Base-by-base conservation (phyloP, 2,888 invertebrate genomes). In the Drosophila helvetica region DNA sequence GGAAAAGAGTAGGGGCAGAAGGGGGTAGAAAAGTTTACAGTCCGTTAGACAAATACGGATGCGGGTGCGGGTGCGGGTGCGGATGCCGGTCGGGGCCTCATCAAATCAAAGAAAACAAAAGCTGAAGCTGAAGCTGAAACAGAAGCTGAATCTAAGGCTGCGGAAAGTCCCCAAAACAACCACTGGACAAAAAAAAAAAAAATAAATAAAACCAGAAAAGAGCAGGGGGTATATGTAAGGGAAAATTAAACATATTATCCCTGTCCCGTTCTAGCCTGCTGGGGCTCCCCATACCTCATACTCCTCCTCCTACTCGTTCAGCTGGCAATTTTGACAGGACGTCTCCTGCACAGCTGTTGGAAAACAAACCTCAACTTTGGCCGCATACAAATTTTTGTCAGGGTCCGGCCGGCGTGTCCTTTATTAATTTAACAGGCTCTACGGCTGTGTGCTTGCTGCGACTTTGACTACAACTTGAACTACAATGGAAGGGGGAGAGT, bases 381-480 rank as follows among this genome's bases (percentile, higher is more conserved):
- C 64, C 69, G 66, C 80, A 86, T 55, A 72, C 78, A 63, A 62
- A 77, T 74, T 69, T 73, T 64, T 74, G 71, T 79, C 80, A 77
- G 74, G 52, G 55, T 70, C 59, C 58, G 59, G 45, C 52, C 30
- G 25, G 48, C 25, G 30, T 70, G 75, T 79, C 78, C 85, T 86
- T 89, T 89, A 89, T 89, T 89, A 89, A 89, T 89, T 89, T 88
- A 88, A 80, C 87, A 87, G 85, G 74, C 75, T 38, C 38, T 53
- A 47, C 66, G 70, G 46, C 72, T 71, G 78, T 72, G 80, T 38
- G 64, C 73, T 63, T 38, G 64, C 73, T 63, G 62, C 77, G 85
- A 81, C 83, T 83, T 83, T 86, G 83, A 77, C 82, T 79, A 85
- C 82, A 83, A 87, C 87, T 83, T 83, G 79, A 81, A 78, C 78